Conservation (phyloP, 2,888 invertebrate genomes). For the Exephanes ischioxanthus region DNA sequence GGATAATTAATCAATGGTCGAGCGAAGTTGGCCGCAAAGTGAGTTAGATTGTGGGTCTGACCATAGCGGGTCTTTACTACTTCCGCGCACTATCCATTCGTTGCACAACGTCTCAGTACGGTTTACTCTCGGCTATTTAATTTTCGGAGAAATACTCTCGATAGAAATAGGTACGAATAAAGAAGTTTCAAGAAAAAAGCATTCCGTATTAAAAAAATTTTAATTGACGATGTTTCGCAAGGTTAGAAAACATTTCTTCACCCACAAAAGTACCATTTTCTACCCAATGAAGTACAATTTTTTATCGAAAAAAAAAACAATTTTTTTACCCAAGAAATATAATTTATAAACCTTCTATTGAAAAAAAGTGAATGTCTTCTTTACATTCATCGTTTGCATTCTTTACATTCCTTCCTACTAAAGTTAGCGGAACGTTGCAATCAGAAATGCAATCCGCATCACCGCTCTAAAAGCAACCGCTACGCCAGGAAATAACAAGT, state of each 20-base stretch:
- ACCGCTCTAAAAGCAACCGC: not conserved
- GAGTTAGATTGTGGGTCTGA: constrained; percentile 12
- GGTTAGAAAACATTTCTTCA: not conserved
- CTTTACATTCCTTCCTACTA: too few species aligned
- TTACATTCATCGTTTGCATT: too few species aligned
- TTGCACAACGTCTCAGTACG: not conserved
- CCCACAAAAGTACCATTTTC: too few species aligned
- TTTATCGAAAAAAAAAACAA: too few species aligned
- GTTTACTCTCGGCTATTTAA: not conserved
- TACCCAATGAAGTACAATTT: too few species aligned
- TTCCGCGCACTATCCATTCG: not conserved
- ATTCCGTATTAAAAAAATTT: too few species aligned
- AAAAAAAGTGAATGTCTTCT: too few species aligned
- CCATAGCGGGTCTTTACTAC: constrained; percentile 35
- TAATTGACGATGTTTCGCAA: not conserved
- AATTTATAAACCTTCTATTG: too few species aligned
- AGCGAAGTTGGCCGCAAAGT: not conserved
- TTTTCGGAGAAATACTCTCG: not conserved
- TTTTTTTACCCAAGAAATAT: too few species aligned
- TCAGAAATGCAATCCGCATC: too few species aligned
- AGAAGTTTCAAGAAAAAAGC: not conserved
- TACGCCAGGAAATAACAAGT: not conserved
- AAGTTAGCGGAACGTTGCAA: too few species aligned
- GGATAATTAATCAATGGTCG: not conserved
- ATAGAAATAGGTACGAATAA: not conserved